Conservation (phyloP, 2,888 invertebrate genomes). For the Aspidiotus destructor region DNA sequence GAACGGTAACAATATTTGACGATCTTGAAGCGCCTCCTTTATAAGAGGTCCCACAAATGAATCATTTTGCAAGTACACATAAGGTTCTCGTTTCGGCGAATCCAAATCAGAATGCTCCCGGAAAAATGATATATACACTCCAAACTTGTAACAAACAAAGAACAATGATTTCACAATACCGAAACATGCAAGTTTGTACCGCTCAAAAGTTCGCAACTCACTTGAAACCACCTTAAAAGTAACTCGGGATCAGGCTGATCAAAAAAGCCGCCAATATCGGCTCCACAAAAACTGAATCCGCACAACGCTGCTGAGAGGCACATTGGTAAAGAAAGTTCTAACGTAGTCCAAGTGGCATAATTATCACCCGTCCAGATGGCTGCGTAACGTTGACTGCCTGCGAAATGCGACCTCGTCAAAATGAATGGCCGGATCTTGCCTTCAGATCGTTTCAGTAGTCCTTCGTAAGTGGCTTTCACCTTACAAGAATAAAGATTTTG, state of each 20-base stretch:
- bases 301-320: constrained; percentile 73
- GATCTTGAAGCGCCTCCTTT: constrained; percentile 59
- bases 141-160: constrained; percentile 41
- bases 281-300: constrained; percentile 86
- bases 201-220: constrained; percentile 40
- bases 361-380: constrained; percentile 99
- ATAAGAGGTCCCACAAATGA: constrained; percentile 60
- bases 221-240: constrained; percentile 90
- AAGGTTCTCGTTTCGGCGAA: constrained; percentile 92
- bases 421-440: constrained; percentile 79
- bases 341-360: constrained; percentile 85
- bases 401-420: constrained; percentile 77
- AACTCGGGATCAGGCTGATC: constrained; percentile 87
- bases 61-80: constrained; percentile 48
- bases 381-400: constrained; percentile 81
- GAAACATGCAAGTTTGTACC: too few relatives aligned
- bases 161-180: too few relatives aligned
- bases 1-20: constrained; percentile 81
- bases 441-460: constrained; percentile 47
- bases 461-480: constrained; percentile 47
- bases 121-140: constrained; percentile 87
- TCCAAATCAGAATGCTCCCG: constrained; percentile 95
- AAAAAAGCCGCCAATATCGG: constrained; percentile 98
- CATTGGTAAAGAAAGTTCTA: constrained; percentile 82
- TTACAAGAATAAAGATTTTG: too few relatives aligned